phyloP scores from a whole-genome alignment of 2,888 invertebrate species.

The Drosophila neutralis region DNA sequence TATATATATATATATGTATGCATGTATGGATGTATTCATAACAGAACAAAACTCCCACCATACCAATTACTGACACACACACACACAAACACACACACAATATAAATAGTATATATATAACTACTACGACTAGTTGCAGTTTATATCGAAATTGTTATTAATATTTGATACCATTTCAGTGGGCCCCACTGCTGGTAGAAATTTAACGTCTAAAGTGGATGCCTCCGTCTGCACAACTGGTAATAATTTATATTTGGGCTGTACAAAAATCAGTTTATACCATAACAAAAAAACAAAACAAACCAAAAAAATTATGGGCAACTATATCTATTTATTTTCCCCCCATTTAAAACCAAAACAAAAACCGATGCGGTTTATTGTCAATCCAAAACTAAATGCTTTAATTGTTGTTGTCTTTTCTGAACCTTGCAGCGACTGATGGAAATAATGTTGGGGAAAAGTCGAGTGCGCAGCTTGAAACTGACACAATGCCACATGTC shows the following conservation, averaged over 20 bases:
- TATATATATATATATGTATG: conserved; percentile 1
- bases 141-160: conserved; percentile 38
- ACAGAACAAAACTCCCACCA: conserved; percentile 37
- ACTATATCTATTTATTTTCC: conserved; percentile 25
- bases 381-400: conserved; percentile 2
- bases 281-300: conserved; percentile 3
- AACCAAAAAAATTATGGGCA: conserved; percentile 13
- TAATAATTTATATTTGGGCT: conserved; percentile 61
- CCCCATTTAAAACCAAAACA: conserved; percentile 4
- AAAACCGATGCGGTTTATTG: conserved; percentile 3
- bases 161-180: conserved; percentile 60
- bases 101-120: conserved; percentile 28
- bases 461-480: conserved; percentile 45
- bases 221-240: conserved; percentile 49
- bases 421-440: conserved; percentile 64
- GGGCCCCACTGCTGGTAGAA: conserved; percentile 43
- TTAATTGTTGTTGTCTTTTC: conserved; percentile 64
- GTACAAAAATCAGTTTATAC: conserved; percentile 29
- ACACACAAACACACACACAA: conserved; percentile 25
- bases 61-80: conserved; percentile 24
- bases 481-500: conserved; percentile 55
- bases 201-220: conserved; percentile 34
- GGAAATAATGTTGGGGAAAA: conserved; percentile 50
- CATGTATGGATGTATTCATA: conserved; percentile 40
- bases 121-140: conserved; percentile 18